Evolutionary conservation across 2,888 invertebrate genomes (phyloP).

Genomic region (Diplolepis rosae): DNA sequence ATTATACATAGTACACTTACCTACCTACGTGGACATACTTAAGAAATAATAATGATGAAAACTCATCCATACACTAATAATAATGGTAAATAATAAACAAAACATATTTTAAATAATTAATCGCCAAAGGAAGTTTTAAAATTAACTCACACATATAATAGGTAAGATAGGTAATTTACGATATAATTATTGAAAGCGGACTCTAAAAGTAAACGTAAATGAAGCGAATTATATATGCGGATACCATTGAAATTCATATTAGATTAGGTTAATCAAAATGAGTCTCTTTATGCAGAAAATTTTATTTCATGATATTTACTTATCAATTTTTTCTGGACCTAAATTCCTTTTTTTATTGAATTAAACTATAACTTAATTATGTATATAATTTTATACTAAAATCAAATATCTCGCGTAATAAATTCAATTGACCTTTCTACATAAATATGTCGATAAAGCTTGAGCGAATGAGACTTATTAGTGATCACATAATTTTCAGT

Average conservation of each 20-base stretch:
- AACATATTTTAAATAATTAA: conserved; percentile 73
- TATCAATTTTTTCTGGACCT: too few species aligned
- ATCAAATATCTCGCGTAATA: too few species aligned
- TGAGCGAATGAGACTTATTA: not conserved
- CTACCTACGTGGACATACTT: conserved; percentile 54
- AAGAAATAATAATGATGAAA: conserved; percentile 50
- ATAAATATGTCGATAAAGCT: not conserved
- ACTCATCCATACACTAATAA: conserved; percentile 25
- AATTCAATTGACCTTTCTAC: too few species aligned
- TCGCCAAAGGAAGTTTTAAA: conserved; percentile 72
- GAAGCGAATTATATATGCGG: conserved; percentile 39
- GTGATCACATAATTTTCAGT: not conserved
- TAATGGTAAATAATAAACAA: conserved; percentile 57
- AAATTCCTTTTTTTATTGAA: too few species aligned
- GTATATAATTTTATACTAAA: too few species aligned
- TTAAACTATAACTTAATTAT: too few species aligned
- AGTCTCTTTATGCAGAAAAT: too few species aligned
- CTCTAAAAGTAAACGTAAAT: conserved; percentile 71
- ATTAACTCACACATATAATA: conserved; percentile 63
- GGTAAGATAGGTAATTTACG: conserved; percentile 63
- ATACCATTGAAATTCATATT: conserved; percentile 19
- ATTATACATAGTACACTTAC: conserved; percentile 50
- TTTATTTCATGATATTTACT: too few species aligned
- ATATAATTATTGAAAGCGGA: conserved; percentile 70
- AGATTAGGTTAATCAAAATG: too few species aligned